Evolutionary conservation across 2,888 invertebrate species (phyloP).

Genomic region (Eristalis tenax): DNA sequence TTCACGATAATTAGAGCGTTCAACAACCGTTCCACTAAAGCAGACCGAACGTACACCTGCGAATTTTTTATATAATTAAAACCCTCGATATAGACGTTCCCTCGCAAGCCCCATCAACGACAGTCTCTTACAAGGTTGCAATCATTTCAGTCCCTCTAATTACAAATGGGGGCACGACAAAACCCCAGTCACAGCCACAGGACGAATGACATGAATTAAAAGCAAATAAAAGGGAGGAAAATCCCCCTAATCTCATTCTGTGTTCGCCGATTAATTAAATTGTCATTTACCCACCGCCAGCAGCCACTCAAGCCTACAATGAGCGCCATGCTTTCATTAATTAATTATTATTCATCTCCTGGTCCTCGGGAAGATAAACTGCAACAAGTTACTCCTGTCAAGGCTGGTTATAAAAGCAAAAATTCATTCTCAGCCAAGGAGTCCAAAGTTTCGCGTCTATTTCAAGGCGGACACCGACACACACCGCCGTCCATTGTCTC

Average conservation of each 20-base stretch:
- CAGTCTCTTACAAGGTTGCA: not conserved
- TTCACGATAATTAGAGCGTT: not conserved
- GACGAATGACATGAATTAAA: not conserved
- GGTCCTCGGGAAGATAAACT: not conserved
- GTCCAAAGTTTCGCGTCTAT: slow-evolving; percentile 28
- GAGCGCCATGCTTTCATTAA: not conserved
- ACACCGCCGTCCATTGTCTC: slow-evolving; percentile 1
- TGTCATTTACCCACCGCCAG: slow-evolving; percentile 18
- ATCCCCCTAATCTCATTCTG: slow-evolving; percentile 5
- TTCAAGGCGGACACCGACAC: slow-evolving; percentile 16
- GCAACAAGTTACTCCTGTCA: slow-evolving; percentile 37
- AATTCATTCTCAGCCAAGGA: slow-evolving; percentile 1
- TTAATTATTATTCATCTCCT: slow-evolving; percentile 4
- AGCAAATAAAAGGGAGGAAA: not conserved
- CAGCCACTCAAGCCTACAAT: not conserved
- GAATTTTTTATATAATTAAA: not conserved
- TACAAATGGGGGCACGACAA: not conserved
- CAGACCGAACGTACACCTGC: not conserved
- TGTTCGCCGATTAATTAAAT: slow-evolving; percentile 44
- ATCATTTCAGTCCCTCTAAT: not conserved
- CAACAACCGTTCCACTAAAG: not conserved
- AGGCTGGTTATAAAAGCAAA: slow-evolving; percentile 12
- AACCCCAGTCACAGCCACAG: not conserved
- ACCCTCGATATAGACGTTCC: not conserved
- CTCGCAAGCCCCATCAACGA: not conserved